Evolutionary conservation across 2,113 vertebrate genomes (phyloP), one percentile per base, ranked within the genome.

Genomic region (Corythornis cristatus): DNA sequence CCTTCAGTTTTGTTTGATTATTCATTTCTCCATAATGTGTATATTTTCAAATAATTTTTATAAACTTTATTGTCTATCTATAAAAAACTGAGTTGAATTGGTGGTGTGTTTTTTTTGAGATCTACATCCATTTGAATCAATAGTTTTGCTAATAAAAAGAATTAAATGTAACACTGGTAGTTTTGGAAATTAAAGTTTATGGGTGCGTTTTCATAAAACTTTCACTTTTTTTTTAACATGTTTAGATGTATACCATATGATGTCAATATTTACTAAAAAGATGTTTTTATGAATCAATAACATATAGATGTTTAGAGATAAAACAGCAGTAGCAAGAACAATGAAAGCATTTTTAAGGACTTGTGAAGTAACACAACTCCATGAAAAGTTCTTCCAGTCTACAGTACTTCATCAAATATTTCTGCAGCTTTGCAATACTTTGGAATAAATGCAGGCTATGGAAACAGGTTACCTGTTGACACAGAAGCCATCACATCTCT

Each of bases 1-100:
- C 12, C 90, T 83, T 92, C 42, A 65, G 18, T 90, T 94, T 80
- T n/a, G 83, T 85, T 88, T 93, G 64, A 35, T 79, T 74, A 57
- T 61, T 51, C 0, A 17, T 87, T 88, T 57, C 29, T 86, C 48
- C 50, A 48, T 82, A 94, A 94, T 85, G 54, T 84, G 43, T 46
- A 17, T 67, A 86, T 94, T 94, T 96, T 33, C 43, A 86, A 94
- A 93, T 18, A 80, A 66, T 37, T 83, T 79, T 93, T 90, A 83
- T 18, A 88, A 90, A 53, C 14, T 93, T 84, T 86, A 93, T 89
- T 96, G 51, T 29, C 58, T 89, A 76, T 66, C 68, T 80, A 58
- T 70, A 91, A 94, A 80, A 50, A 73, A 53, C 12, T 92, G 89
- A 62, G 12, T 66, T 93, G 76, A 80, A 95, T 89, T 16, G 12